phyloP scores from a whole-genome alignment of 2,888 invertebrate genomes.

The Aphodius granarius region DNA sequence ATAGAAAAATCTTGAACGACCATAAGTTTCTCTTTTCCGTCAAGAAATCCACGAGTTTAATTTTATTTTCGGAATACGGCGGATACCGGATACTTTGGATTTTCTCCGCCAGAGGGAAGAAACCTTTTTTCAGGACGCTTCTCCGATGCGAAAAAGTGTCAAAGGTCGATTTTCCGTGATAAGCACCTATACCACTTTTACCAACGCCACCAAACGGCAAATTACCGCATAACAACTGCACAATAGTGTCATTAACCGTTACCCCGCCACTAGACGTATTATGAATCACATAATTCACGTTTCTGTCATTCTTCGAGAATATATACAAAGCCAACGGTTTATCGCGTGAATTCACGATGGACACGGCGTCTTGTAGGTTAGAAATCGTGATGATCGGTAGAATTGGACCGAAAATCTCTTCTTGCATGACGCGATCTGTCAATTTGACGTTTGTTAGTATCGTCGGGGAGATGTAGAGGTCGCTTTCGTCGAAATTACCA shows the following conservation, averaged over 20 bases:
- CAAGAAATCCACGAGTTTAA: slow-evolving; percentile 1
- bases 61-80: slow-evolving; percentile 61
- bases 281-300: slow-evolving; percentile 64
- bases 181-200: slow-evolving; percentile 88
- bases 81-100: slow-evolving; percentile 75
- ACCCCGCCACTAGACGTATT: slow-evolving; percentile 81
- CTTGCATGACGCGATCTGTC: slow-evolving; percentile 77
- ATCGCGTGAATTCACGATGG: slow-evolving; percentile 84
- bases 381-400: slow-evolving; percentile 85
- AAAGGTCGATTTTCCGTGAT: slow-evolving; percentile 89
- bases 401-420: slow-evolving; percentile 97
- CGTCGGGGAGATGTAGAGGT: slow-evolving; percentile 79
- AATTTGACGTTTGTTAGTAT: slow-evolving; percentile 73
- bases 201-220: slow-evolving; percentile 98
- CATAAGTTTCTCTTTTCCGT: slow-evolving; percentile 19
- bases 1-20: slow-evolving; percentile 12
- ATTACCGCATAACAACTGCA: slow-evolving; percentile 84
- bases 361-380: slow-evolving; percentile 85
- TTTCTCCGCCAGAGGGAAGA: slow-evolving; percentile 69
- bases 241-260: slow-evolving; percentile 82
- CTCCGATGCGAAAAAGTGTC: slow-evolving; percentile 95
- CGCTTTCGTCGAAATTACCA: slow-evolving; percentile 73
- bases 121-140: slow-evolving; percentile 72
- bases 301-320: slow-evolving; percentile 68
- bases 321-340: slow-evolving; percentile 89